Evolutionary conservation across 2,888 invertebrate genomes (phyloP).

Genomic region (Neoaliturus tenellus): DNA sequence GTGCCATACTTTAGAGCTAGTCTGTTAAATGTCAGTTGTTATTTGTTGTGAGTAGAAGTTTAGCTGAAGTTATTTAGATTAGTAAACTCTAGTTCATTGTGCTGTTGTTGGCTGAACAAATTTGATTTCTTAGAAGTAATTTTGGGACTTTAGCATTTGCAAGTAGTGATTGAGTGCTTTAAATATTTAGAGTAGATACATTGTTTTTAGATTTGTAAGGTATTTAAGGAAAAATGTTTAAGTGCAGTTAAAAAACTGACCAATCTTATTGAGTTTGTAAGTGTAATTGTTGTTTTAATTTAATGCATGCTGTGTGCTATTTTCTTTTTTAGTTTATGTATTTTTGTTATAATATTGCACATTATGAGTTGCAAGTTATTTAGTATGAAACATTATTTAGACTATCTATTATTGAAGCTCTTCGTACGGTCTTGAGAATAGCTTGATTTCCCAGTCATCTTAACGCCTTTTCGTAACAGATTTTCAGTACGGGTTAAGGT

Average conservation of each 20-base stretch:
- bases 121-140: neutral
- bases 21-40: constrained; percentile 9
- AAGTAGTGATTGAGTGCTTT: neutral
- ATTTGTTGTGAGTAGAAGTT: neutral
- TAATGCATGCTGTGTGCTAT: too few relatives aligned
- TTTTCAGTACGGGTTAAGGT: too few relatives aligned
- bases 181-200: neutral
- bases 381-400: too few relatives aligned
- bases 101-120: neutral
- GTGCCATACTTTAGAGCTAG: constrained; percentile 45
- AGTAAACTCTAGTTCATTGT: neutral
- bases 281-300: too few relatives aligned
- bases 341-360: too few relatives aligned
- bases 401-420: too few relatives aligned
- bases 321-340: too few relatives aligned
- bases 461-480: too few relatives aligned
- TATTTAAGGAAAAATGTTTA: neutral
- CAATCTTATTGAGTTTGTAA: neutral
- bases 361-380: too few relatives aligned
- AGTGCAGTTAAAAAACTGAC: neutral
- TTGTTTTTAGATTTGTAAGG: neutral
- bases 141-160: neutral
- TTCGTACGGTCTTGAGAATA: too few relatives aligned
- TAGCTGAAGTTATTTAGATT: neutral
- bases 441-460: too few relatives aligned